Evolutionary conservation across 2,888 invertebrate genomes (phyloP), one percentile per base, ranked within the genome.

Genomic region (Antheraea assamensis): DNA sequence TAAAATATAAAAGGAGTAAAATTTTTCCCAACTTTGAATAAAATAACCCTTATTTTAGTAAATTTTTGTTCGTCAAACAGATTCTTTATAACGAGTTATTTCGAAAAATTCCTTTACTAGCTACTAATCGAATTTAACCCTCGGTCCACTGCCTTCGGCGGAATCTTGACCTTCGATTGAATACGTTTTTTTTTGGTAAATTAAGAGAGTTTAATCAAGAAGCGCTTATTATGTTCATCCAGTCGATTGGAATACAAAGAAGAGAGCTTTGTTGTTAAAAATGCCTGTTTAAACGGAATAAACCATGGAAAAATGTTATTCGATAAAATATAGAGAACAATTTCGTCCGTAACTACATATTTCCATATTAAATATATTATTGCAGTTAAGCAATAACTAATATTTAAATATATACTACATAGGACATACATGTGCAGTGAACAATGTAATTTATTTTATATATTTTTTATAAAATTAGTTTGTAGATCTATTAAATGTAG

Each of bases 11-110:
- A 64, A 30, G 4, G 30, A 30, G 30, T 30, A 64, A 64, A 64
- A 15, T 17, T 27, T 17, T 30, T 27, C 27, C 30, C 27, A 58
- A 10, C 21, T 58, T 24, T n/a, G 24, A 13, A 24, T 64, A 30
- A 64, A 64, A 27, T 30, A 30, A 27, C 27, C 21, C 17, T 13
- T 2, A 13, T 64, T 64, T 61, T 30, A 30, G 61, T 15, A 64
- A 64, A 17, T 64, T 58, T 13, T 24, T 64, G 27, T 64, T 64
- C 61, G 27, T 64, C 61, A 64, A 64, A 64, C 61, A 17, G 30
- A 64, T 64, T 64, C 61, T 64, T 64, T 64, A 10, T 64, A 64
- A 64, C 61, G 61, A 64, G 61, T 64, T 64, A 64, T 64, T 64
- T 64, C 61, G 61, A 5, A 17, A 30, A 64, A 64, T 64, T 64